Base-by-base conservation (phyloP, 1,140 invertebrate species). In the Caenorhabditis latens region DNA sequence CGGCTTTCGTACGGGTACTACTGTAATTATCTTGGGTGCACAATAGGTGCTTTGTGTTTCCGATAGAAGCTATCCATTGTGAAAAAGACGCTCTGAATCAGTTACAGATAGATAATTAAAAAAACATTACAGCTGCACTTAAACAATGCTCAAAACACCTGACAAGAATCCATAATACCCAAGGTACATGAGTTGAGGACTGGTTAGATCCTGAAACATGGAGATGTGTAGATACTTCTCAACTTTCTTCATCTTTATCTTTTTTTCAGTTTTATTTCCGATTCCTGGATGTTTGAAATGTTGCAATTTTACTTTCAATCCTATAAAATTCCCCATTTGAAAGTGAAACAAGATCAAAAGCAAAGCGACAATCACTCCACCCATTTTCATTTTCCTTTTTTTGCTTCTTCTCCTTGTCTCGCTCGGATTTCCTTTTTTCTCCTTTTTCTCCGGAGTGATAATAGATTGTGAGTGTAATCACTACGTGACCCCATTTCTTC, bases 401-500 rank as follows among this genome's bases (percentile, higher is more conserved):
- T 24, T 46, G 14, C 46, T 19, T 24, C 24, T 46, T 79, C 71
- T 32, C n/a, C 14, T 13, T 67, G 40, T 42, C 63, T 32, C 32
- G 32, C 32, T 32, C 32, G 11, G 40, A 43, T 43, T 71, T 24
- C 65, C n/a, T 32, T 71, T 53, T 79, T 53, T 42, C 65, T 43
- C 19, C 46, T 46, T 71, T 63, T 63, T 63, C 9, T 32, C 9
- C 71, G 16, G n/a, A 79, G 19, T 79, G 71, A 79, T 79, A 79
- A 79, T 50, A 24, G n/a, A 79, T 79, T 53, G 9, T 50, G 71
- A 79, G 46, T 79, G 71, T 79, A 79, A 79, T 79, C 71, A 79
- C 71, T 79, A 79, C 71, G 71, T 79, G 71, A 79, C 71, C 71
- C 71, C 71, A 50, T 79, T 79, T 50, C 71, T 14, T 79, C 71